Evolutionary conservation across 2,888 invertebrate genomes (phyloP).

Genomic region (Siphlonurus alternatus): DNA sequence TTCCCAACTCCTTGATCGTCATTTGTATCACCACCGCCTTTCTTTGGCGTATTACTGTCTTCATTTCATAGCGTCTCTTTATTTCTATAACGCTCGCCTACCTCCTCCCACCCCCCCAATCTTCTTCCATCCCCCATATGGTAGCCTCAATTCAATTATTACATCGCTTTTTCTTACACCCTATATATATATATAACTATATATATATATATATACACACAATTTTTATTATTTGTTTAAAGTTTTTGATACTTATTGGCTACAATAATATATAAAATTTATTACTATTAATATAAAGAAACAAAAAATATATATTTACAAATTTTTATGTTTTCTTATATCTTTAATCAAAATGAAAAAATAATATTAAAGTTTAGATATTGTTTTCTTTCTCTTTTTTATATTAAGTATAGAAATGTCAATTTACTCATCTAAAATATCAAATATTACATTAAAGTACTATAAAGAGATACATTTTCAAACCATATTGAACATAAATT

Average conservation of each 20-base stretch:
- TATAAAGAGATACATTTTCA: no score
- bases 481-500: no score
- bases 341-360: not conserved
- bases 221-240: not conserved
- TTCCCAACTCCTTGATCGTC: no score
- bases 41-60: not conserved
- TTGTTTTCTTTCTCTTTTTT: no score
- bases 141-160: not conserved
- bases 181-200: not conserved
- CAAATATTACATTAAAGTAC: no score
- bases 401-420: no score
- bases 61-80: not conserved
- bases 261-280: not conserved
- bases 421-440: no score
- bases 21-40: not conserved
- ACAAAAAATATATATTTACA: not conserved
- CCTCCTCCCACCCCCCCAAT: not conserved
- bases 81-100: no score
- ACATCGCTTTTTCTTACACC: not conserved
- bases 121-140: not conserved
- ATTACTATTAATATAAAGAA: not conserved
- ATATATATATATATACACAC: not conserved
- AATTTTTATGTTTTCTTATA: not conserved
- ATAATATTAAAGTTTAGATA: no score
- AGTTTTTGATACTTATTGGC: not conserved